Evolutionary conservation across 2,888 invertebrate genomes (phyloP), one percentile per base, ranked within the genome.

Genomic region (Cotesia congregata): DNA sequence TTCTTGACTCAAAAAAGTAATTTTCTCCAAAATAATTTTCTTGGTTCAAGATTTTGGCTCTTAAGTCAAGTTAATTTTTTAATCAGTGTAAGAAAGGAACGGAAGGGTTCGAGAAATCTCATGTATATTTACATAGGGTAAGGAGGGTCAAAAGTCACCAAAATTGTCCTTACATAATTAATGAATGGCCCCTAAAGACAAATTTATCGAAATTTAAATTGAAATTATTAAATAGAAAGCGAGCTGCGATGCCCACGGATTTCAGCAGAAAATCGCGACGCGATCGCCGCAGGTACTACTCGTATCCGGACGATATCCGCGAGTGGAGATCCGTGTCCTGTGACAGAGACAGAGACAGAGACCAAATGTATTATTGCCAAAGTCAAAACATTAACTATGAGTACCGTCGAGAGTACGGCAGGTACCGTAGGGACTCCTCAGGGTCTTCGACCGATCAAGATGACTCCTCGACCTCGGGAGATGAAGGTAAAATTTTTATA

Each of bases 381-480:
- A 84, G 79, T 71, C 79, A 79, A 64, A 73, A 65, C 50, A 70
- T 59, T 60, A 59, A 60, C 50, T 59, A 70, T 39, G 76, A 77
- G 70, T 71, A 74, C 30, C n/a, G 41, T 15, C 75, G 82, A 67
- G 80, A 80, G 74, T 79, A 76, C 68, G 71, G 77, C 12, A 78
- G 80, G 80, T 81, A 80, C 64, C 79, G 80, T 74, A 80, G 78
- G 77, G 80, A 82, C 39, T 87, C 85, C 1, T 82, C 87, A 74
- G 85, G 85, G 77, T 86, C 86, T 77, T 88, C 88, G 77, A 86
- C 88, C 78, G 88, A 89, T 80, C 84, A 86, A 80, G 88, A 88
- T 78, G 88, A 88, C 81, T 88, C 88, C 81, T 88, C 88, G 69
- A 87, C 85, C 80, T 88, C 88, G 80, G 88, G 87, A 82, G 89